Evolutionary conservation across 1,140 invertebrate genomes (phyloP), one percentile per base, ranked within the genome.

Genomic region (Agraylea sexmaculata): DNA sequence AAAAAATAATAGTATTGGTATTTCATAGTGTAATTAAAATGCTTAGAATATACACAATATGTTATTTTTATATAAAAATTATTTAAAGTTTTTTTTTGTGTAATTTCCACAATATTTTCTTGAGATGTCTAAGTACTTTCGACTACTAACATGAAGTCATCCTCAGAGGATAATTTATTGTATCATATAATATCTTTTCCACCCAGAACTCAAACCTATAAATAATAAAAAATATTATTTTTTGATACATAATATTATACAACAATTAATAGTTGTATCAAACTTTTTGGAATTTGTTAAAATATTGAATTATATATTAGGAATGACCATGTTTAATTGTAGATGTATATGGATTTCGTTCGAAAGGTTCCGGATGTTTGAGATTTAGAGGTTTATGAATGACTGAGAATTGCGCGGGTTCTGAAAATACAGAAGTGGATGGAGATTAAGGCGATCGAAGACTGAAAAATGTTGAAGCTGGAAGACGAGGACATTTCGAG

Each of bases 141-240:
- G n/a, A n/a, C n/a, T n/a, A n/a, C n/a, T n/a, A n/a, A n/a, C n/a
- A n/a, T n/a, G n/a, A n/a, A n/a, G n/a, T n/a, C n/a, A n/a, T n/a
- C n/a, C n/a, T n/a, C n/a, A n/a, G n/a, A n/a, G 23, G n/a, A 12
- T 25, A 8, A 25, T 7, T 12, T 12, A 25, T 8, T 25, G 23
- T 12, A 12, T 25, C 12, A 8, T 25, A 8, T 25, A 25, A 25
- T 25, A 25, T 12, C 23, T 25, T 8, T 7, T 25, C 7, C 7
- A 12, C 12, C 12, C 7, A 7, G n/a, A 25, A 25, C 7, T 25
- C 7, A 25, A 25, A 25, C 23, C 7, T 25, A 7, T 25, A 25
- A 25, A 25, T 25, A 25, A 25, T 25, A 25, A 25, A 7, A 25
- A n/a, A n/a, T n/a, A n/a, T n/a, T n/a, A 25, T 25, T 25, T 25